Base-by-base conservation (phyloP, 2,888 invertebrate genomes). In the Tolmerus cingulatus region DNA sequence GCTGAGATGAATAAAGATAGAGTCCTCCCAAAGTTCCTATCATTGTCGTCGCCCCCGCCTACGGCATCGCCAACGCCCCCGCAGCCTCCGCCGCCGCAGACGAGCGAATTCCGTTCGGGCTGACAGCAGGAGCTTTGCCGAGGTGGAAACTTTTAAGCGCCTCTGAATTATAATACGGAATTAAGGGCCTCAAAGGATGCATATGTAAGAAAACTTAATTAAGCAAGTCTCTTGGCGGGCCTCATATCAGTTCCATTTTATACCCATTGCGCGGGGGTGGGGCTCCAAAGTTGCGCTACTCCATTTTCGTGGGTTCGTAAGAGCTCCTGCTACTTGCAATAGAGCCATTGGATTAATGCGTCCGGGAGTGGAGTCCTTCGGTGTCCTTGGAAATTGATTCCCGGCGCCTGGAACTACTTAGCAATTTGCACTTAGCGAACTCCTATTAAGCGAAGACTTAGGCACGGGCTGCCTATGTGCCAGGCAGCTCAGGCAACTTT, bases 201-300 rank as follows among this genome's bases (percentile, higher is more conserved):
- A 76, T 76, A 76, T 76, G 76, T 76, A 76, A 37, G 76, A 37
- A 76, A 76, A 76, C 76, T 76, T 76, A 76, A 76, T 76, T 76
- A 76, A 76, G 76, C 40, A 76, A 76, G 37, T 76, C 76, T 16
- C n/a, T n/a, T 27, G 40, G 76, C 30, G 76, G 37, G 40, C n/a
- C 76, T 76, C 76, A 76, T 76, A 76, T 76, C 76, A 40, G 37
- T 40, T 23, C 66, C 66, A 66, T 5, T 76, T 76, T 40, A 76
- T 34, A 37, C 76, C 40, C 37, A 34, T 37, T 76, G 19, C 37
- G 34, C 37, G 19, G 76, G 14, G 76, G 7, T 23, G 66, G 66
- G 8, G 27, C 27, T 0, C 23, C 66, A 66, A 76, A 76, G 37
- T 76, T 76, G 16, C 30, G 37, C 76, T 40, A n/a, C 34, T 37